phyloP scores from a whole-genome alignment of 2,888 invertebrate genomes.

The Lasius platythorax region DNA sequence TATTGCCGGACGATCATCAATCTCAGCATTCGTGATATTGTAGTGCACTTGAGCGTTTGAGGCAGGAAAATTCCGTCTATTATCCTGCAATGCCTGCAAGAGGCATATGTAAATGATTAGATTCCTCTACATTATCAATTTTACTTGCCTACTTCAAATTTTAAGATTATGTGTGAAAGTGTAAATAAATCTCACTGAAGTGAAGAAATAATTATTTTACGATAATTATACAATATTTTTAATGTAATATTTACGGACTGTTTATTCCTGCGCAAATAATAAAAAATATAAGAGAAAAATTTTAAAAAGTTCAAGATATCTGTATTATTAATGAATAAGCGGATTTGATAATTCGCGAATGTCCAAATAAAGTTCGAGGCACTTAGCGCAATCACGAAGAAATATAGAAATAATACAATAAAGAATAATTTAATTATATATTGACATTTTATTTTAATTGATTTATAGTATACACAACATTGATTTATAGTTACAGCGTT shows the following conservation, averaged over 20 bases:
- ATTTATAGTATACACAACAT: not conserved
- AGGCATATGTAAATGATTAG: not conserved
- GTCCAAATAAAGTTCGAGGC: not conserved
- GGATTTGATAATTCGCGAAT: not conserved
- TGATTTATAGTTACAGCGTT: not conserved
- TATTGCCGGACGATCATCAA: constrained; percentile 58
- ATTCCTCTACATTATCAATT: not conserved
- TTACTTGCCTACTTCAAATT: not conserved
- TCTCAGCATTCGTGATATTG: constrained; percentile 73
- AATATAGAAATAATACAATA: not conserved
- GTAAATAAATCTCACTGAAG: not conserved
- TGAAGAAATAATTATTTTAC: not conserved
- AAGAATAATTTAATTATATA: constrained; percentile 4
- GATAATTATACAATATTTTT: not conserved
- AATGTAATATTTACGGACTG: not conserved
- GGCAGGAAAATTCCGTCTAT: constrained; percentile 64
- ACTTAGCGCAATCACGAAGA: not conserved
- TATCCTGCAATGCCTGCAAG: constrained; percentile 60
- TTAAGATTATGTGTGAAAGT: not conserved
- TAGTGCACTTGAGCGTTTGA: constrained; percentile 77
- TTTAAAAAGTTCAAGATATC: not conserved
- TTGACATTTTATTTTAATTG: not conserved
- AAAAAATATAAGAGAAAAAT: not conserved
- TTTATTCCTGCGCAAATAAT: not conserved
- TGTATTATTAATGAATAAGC: not conserved